Evolutionary conservation across 2,888 invertebrate species (phyloP).

Genomic region (Drosophila macrospina): DNA sequence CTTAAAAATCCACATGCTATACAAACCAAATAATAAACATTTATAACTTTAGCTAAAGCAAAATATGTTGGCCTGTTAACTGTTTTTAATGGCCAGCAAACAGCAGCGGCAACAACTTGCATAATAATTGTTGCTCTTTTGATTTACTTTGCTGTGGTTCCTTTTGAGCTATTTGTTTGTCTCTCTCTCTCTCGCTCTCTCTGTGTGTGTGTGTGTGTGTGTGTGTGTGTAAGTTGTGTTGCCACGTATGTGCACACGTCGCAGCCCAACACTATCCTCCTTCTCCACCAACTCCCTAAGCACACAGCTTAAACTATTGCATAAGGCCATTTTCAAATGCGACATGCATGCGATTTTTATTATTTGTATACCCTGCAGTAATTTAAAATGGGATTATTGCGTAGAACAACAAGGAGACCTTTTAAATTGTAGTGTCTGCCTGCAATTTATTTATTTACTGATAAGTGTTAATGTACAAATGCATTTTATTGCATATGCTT

Average conservation of each 20-base stretch:
- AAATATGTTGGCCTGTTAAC: constrained; percentile 58
- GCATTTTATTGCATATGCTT: neutral
- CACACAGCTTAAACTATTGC: constrained; percentile 43
- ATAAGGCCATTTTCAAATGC: constrained; percentile 73
- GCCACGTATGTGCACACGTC: constrained; percentile 37
- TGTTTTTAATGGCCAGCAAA: constrained; percentile 55
- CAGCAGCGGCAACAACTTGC: constrained; percentile 60
- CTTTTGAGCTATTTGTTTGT: constrained; percentile 46
- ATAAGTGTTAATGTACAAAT: neutral
- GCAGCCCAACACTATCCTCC: constrained; percentile 38
- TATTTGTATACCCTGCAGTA: constrained; percentile 28
- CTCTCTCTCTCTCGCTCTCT: constrained; percentile 7
- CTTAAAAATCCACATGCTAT: constrained; percentile 45
- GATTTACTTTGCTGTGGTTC: constrained; percentile 65
- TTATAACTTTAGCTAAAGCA: constrained; percentile 31
- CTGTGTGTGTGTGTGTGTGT: constrained; percentile 4
- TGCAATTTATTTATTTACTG: neutral
- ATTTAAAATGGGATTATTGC: constrained; percentile 5
- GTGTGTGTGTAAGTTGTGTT: constrained; percentile 4
- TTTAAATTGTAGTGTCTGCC: neutral
- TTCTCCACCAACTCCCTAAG: neutral
- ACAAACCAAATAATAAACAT: constrained; percentile 42
- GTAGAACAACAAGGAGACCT: neutral
- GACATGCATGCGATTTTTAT: constrained; percentile 77
- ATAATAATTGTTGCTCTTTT: constrained; percentile 75